Conservation (phyloP, 2,113 vertebrate species). For the Sclerurus mexicanus region DNA sequence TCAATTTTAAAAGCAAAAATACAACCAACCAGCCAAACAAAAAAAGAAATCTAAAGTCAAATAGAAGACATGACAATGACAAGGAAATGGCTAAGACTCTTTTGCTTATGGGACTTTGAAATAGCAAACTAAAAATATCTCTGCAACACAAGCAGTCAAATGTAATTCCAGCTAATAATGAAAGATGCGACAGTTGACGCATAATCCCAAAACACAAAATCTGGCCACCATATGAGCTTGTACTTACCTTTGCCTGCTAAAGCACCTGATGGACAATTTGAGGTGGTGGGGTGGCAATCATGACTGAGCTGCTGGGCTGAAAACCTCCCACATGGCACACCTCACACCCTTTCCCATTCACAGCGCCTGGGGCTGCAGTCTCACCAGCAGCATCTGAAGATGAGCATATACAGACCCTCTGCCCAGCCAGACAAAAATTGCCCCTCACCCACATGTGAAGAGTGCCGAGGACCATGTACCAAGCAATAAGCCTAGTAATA, state of each 20-base stretch:
- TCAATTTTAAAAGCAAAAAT: background rate
- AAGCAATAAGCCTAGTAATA: background rate
- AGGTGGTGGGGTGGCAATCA: background rate
- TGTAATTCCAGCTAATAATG: background rate
- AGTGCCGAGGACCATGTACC: background rate
- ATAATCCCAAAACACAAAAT: background rate
- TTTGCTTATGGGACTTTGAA: background rate
- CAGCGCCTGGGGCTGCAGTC: rapidly evolving
- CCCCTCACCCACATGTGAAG: background rate
- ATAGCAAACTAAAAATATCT: background rate
- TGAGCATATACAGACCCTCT: rapidly evolving
- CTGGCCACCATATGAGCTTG: background rate
- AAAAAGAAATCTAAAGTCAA: background rate
- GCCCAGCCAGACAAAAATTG: background rate
- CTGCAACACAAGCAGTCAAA: background rate
- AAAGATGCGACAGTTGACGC: background rate
- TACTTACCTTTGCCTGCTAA: background rate
- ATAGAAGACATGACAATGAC: background rate
- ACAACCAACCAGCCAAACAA: background rate
- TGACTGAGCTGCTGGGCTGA: background rate
- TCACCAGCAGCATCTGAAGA: background rate
- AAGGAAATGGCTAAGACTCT: background rate
- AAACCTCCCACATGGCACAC: background rate
- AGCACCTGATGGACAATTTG: background rate
- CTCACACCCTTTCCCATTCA: background rate